A percentile compares a stretch with the other conserved stretches of the same genome.
Evolutionary conservation across 1,140 invertebrate species (phyloP).

Genomic region (Drosophila rufa): DNA sequence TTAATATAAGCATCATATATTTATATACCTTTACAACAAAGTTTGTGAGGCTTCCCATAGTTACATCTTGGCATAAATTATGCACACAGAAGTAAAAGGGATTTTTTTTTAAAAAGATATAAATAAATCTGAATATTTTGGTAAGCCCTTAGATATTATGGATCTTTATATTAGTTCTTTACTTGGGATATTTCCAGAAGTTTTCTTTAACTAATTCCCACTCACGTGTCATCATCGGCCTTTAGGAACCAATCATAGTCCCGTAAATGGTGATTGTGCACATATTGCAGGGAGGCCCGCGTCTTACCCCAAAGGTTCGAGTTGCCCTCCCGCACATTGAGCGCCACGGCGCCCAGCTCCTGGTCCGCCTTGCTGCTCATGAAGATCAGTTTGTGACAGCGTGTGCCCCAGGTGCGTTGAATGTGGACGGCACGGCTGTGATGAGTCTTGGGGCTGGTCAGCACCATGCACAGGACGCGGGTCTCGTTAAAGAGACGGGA

Average conservation of each 20-base stretch:
- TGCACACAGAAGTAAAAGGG: too few species aligned
- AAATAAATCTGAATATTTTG: too few species aligned
- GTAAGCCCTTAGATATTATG: neutral
- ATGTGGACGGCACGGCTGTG: constrained; percentile 81
- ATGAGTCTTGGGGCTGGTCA: constrained; percentile 34
- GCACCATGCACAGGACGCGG: constrained; percentile 58
- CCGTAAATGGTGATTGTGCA: constrained; percentile 92
- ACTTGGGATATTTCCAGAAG: too few species aligned
- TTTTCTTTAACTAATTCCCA: too few species aligned
- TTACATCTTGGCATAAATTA: too few species aligned
- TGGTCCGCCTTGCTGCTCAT: constrained; percentile 92
- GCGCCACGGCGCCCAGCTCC: constrained; percentile 88
- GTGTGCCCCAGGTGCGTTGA: constrained; percentile 96
- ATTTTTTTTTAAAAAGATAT: too few species aligned
- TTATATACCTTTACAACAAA: too few species aligned
- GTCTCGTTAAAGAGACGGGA: constrained; percentile 3
- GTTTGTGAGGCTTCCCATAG: too few species aligned
- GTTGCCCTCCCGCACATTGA: constrained; percentile 93
- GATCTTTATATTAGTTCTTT: too few species aligned
- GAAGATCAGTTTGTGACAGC: constrained; percentile 96
- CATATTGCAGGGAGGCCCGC: constrained; percentile 94
- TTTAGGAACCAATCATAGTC: constrained; percentile 97
- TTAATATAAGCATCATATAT: too few species aligned
- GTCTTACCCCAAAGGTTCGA: constrained; percentile 97
- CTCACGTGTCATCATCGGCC: constrained; percentile 97